A percentile compares a stretch with the other conserved stretches of the same genome.
These are phyloP conservation scores for Eilema sororculum DNA, from an alignment of 2,888 invertebrate genomes.

Conservation along the genomic window DNA sequence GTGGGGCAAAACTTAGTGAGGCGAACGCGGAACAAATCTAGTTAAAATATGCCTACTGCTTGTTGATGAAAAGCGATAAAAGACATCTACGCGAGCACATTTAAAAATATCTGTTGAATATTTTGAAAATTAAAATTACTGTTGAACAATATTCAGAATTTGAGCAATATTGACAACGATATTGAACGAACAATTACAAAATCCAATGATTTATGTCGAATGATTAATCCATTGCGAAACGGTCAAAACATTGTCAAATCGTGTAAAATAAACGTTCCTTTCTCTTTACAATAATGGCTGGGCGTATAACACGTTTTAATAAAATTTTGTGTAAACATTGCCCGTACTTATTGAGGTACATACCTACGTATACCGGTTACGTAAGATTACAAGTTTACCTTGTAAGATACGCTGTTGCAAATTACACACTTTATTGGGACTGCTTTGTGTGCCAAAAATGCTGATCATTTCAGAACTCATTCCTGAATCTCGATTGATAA, in stretches of 20 bases:
- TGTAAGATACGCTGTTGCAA: background rate
- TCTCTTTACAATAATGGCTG: background rate
- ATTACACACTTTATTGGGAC: background rate
- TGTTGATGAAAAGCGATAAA: no score
- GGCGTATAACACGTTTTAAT: background rate
- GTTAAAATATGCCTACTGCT: no score
- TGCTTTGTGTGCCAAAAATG: background rate
- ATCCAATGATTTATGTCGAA: background rate
- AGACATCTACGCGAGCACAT: no score
- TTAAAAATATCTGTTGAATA: no score
- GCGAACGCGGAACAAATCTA: no score
- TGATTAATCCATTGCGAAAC: background rate
- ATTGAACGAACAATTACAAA: background rate
- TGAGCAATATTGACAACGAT: background rate
- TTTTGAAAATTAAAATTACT: no score
- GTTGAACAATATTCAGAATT: background rate
- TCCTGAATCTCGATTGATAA: no score
- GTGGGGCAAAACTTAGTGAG: no score
- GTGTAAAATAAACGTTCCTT: background rate
- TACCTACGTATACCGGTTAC: conserved; percentile 6
- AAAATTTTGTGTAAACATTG: background rate
- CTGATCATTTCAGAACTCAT: no score
- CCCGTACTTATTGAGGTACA: background rate
- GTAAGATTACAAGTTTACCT: conserved; percentile 15
- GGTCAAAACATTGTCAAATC: background rate